Evolutionary conservation across 1,140 invertebrate genomes (phyloP), one percentile per base, ranked within the genome.

Genomic region (Euwallacea fornicatus): DNA sequence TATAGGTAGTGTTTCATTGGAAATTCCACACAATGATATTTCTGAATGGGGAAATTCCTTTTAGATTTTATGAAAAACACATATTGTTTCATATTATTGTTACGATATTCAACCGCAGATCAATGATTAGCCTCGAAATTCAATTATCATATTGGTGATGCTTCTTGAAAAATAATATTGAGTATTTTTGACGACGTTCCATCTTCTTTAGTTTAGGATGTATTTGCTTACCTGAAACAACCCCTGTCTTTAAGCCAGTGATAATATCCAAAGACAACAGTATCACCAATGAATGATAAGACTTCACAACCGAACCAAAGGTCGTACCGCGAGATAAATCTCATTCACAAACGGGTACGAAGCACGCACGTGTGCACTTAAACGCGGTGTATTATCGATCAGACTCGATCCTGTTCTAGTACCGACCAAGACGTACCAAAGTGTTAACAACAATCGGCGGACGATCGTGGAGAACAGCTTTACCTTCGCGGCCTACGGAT

Each of bases 401-500:
- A 15, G 69, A 50, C 43, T 66, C 70, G 70, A 72, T 72, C 55
- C 63, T 66, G 64, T 50, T 71, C 70, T 66, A 71, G 63, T 71
- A 71, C 70, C 63, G 61, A 42, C 55, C 58, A 62, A 72, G 71
- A 67, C 21, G 63, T 59, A 72, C 71, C 69, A 63, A 60, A 72
- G 65, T 72, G 71, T 72, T 72, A 72, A 68, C 69, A 33, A 71
- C 63, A 72, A 68, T 72, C 64, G 59, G 13, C 71, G 33, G 66
- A 61, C 54, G 70, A 66, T 66, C 63, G 68, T 54, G 68, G 42
- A 70, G 68, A 70, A 71, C 54, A 71, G 43, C 65, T 72, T 72
- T 62, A 72, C 71, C 71, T 72, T 72, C 71, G 65, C 71, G 64
- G 71, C 71, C 71, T 72, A 72, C 71, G 71, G 65, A 72, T 72